Conservation (phyloP, 2,888 invertebrate species). For the Eilema caniola region DNA sequence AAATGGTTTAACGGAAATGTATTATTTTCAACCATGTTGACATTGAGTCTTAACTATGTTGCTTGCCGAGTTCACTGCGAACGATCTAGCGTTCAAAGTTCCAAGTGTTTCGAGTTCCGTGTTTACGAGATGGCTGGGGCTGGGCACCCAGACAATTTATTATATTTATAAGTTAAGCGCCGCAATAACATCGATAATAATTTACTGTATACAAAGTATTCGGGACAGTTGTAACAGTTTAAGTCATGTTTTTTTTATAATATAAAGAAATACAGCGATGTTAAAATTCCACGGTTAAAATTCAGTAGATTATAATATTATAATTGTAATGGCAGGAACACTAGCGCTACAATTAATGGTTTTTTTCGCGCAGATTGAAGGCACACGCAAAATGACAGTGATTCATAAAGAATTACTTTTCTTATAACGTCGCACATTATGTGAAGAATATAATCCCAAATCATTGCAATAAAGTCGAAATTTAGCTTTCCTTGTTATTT, state of each 20-base stretch:
- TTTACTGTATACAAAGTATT: background rate
- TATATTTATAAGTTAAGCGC: background rate
- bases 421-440: background rate
- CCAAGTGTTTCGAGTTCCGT: background rate
- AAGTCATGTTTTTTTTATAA: background rate
- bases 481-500: too few relatives aligned
- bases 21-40: background rate
- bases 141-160: background rate
- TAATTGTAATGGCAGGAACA: background rate
- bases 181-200: background rate
- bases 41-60: background rate
- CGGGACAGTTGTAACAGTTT: background rate
- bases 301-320: too few relatives aligned
- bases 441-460: background rate
- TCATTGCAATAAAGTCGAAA: too few relatives aligned
- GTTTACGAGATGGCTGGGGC: background rate
- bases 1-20: background rate
- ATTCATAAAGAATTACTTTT: background rate
- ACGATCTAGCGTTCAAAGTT: background rate
- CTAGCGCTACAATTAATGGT: background rate
- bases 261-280: background rate
- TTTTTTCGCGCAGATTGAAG: background rate
- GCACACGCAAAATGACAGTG: background rate
- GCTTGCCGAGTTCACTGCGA: background rate
- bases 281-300: background rate